Percentiles rank a stretch among this genome's conserved stretches.
These are phyloP conservation scores for Cebidichthys violaceus DNA, from an alignment of 2,113 vertebrate species.

Conservation along the genomic window DNA sequence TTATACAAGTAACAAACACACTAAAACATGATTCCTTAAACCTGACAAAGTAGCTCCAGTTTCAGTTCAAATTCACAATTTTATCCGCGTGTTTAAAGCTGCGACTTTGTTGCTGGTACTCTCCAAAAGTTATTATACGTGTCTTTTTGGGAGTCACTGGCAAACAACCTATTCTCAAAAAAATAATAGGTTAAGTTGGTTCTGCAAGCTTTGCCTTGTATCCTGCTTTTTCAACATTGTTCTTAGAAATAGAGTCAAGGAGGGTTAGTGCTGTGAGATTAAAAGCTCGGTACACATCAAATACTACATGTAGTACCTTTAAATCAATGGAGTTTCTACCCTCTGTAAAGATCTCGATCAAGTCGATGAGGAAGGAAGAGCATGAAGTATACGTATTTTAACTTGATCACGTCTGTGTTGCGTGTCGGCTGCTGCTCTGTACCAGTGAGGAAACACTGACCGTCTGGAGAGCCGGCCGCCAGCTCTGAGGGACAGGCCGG, in stretches of 20 bases:
- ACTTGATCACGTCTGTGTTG: not conserved
- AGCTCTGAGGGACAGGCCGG: constrained; percentile 74
- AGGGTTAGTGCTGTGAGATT: not conserved
- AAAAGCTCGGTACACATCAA: not conserved
- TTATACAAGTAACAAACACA: too few species aligned
- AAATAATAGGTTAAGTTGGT: not conserved
- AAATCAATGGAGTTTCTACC: not conserved
- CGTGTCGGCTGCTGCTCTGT: not conserved
- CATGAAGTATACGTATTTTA: not conserved
- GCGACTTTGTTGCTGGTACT: not conserved
- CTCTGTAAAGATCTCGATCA: not conserved
- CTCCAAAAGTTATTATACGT: not conserved
- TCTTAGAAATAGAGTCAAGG: not conserved
- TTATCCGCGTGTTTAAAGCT: not conserved
- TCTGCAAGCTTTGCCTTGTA: not conserved
- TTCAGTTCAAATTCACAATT: not conserved
- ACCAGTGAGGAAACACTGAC: constrained; percentile 65
- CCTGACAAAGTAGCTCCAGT: not conserved
- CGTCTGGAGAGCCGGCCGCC: constrained; percentile 85
- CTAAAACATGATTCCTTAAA: not conserved
- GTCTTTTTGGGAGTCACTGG: not conserved
- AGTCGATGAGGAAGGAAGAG: not conserved
- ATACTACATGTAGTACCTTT: not conserved
- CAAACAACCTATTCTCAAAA: not conserved
- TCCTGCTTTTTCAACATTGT: not conserved